Conservation (phyloP, 1,140 invertebrate species). For the Sinonovacula constricta region DNA sequence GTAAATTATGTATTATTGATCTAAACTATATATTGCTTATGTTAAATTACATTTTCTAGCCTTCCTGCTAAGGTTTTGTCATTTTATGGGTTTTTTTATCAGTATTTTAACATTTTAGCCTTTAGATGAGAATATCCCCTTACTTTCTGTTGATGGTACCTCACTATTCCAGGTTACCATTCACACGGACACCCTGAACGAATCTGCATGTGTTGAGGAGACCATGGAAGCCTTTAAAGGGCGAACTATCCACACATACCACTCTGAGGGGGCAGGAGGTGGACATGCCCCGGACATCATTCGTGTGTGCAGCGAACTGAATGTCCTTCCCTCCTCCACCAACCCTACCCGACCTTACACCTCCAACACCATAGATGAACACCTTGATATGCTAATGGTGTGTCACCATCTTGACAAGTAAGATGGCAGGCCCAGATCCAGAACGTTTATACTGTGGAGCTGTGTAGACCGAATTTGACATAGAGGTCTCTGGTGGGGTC, state of each 20-base stretch:
- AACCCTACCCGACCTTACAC: conserved; percentile 78
- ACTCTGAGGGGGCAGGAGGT: conserved; percentile 77
- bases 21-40: too few relatives aligned
- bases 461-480: too few relatives aligned
- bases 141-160: too few relatives aligned
- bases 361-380: conserved; percentile 76
- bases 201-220: conserved; percentile 76
- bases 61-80: too few relatives aligned
- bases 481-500: too few relatives aligned
- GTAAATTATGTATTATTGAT: too few relatives aligned
- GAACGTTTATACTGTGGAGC: too few relatives aligned
- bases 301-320: conserved; percentile 70
- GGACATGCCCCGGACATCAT: conserved; percentile 78
- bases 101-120: too few relatives aligned
- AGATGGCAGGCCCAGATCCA: too few relatives aligned
- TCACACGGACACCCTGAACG: conserved; percentile 78
- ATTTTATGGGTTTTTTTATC: too few relatives aligned
- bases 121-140: too few relatives aligned
- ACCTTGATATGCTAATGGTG: conserved; percentile 78
- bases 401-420: conserved; percentile 78
- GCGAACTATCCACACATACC: conserved; percentile 77
- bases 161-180: conserved; percentile 78
- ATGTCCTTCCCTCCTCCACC: conserved; percentile 76
- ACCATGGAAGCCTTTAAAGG: conserved; percentile 74
- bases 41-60: too few relatives aligned